These are phyloP conservation scores for Hofmannophila pseudospretella DNA, from an alignment of 2,888 invertebrate species.

Conservation along the genomic window DNA sequence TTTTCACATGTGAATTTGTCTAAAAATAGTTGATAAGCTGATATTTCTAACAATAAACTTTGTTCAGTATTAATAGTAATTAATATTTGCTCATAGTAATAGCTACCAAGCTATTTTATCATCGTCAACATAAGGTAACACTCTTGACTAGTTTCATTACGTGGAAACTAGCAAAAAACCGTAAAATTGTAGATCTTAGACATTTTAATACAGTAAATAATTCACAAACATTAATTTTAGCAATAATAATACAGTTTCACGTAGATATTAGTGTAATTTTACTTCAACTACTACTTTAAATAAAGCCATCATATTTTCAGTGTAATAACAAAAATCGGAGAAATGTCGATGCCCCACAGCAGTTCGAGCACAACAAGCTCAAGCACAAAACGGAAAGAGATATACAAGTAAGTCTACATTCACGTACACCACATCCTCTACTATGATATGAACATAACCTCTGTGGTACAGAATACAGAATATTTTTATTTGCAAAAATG, in stretches of 20 bases:
- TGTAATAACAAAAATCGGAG: constrained; percentile 7
- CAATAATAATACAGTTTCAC: background rate
- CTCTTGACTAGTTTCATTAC: background rate
- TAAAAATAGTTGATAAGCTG: constrained; percentile 1
- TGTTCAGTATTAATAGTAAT: background rate
- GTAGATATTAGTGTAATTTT: too few species aligned
- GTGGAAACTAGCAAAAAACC: background rate
- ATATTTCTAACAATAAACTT: background rate
- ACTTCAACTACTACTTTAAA: too few species aligned
- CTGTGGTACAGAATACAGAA: too few species aligned
- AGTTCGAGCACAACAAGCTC: constrained; percentile 70
- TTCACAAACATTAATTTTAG: background rate
- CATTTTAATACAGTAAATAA: too few species aligned
- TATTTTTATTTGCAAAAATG: too few species aligned
- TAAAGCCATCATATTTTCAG: background rate
- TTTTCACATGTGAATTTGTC: constrained; percentile 6
- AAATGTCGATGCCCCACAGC: constrained; percentile 74
- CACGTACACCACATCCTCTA: too few species aligned
- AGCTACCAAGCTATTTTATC: background rate
- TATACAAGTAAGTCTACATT: constrained; percentile 61
- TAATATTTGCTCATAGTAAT: background rate
- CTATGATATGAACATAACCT: too few species aligned
- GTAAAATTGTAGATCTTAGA: too few species aligned
- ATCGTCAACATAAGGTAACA: background rate
- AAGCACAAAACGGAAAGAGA: constrained; percentile 72